Evolutionary conservation across 2,888 invertebrate genomes (phyloP).

Genomic region (Drosophila hamatofila): DNA sequence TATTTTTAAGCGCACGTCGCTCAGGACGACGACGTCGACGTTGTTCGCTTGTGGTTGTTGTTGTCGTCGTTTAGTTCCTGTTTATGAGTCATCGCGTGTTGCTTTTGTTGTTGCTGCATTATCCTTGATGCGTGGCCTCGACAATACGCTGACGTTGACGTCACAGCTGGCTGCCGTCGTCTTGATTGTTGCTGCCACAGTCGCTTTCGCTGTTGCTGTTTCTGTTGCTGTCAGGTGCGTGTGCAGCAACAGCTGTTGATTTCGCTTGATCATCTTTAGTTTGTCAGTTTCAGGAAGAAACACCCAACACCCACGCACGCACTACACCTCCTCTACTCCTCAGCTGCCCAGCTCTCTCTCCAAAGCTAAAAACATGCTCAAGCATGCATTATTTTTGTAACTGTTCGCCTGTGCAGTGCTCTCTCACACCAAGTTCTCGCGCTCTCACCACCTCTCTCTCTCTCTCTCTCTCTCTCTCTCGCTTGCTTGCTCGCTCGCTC

Average conservation of each 20-base stretch:
- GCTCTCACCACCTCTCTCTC: constrained; percentile 17
- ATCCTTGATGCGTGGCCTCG: constrained; percentile 76
- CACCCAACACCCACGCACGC: constrained; percentile 25
- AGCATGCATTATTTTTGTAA: constrained; percentile 71
- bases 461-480: constrained; percentile 9
- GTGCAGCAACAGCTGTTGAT: constrained; percentile 56
- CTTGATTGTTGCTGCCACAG: constrained; percentile 5
- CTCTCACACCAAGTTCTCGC: constrained; percentile 21
- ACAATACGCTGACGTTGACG: constrained; percentile 57
- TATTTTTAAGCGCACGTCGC: constrained; percentile 66
- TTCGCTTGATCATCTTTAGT: constrained; percentile 39
- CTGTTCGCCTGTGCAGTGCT: constrained; percentile 43
- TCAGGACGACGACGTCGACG: constrained; percentile 55
- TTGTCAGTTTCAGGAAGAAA: constrained; percentile 46
- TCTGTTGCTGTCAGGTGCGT: constrained; percentile 67
- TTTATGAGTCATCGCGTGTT: constrained; percentile 69
- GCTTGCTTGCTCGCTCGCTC: constrained; percentile 15
- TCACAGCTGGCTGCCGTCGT: constrained; percentile 36
- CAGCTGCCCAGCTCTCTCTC: background rate
- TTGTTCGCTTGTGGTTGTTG: constrained; percentile 20
- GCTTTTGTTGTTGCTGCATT: constrained; percentile 34
- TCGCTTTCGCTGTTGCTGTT: constrained; percentile 49
- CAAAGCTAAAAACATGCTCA: constrained; percentile 47
- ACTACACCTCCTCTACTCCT: constrained; percentile 11
- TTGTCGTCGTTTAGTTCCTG: constrained; percentile 63